Base-by-base conservation (phyloP, 2,888 invertebrate species). In the Pandemis heparana region DNA sequence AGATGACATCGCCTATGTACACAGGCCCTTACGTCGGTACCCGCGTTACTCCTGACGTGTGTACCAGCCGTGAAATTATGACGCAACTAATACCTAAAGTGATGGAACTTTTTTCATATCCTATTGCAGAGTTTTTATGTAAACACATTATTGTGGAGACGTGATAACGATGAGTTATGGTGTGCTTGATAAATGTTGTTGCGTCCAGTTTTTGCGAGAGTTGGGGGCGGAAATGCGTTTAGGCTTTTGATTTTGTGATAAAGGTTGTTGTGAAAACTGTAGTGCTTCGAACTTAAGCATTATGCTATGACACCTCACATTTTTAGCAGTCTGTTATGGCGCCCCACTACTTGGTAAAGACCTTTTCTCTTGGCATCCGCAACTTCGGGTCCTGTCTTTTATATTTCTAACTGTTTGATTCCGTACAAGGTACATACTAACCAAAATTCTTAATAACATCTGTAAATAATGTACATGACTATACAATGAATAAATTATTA, bases 11-110 rank as follows among this genome's bases (percentile, higher is more conserved):
- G 53, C 63, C 48, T 69, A 51, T 73, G 73, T 73, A 64, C 63
- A 73, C 73, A 56, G 61, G 39, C 67, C 67, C 67, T 67, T 62
- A n/a, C 32, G 46, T 46, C 41, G 18, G 23, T 46, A 73, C 73
- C 74, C 74, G 69, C 70, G 60, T 74, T 69, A 73, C 69, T 41
- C 75, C 60, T 74, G 73, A 73, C 71, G 67, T 66, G 75, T 74
- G 68, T 74, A 65, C 68, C 60, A 63, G 71, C 70, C 75, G 65
- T 74, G 71, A 76, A 76, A 76, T 76, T 76, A 74, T 76, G 75
- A 76, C 75, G 63, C 71, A 63, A 74, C 70, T 72, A 74, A 76
- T 71, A 68, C 74, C 64, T 61, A 70, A 70, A 74, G 65, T 74
- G 74, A 74, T 74, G 74, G 74, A 74, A 74, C 70, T 74, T 74